Conservation (phyloP, 1,140 invertebrate genomes). For the Drosophila dunni region DNA sequence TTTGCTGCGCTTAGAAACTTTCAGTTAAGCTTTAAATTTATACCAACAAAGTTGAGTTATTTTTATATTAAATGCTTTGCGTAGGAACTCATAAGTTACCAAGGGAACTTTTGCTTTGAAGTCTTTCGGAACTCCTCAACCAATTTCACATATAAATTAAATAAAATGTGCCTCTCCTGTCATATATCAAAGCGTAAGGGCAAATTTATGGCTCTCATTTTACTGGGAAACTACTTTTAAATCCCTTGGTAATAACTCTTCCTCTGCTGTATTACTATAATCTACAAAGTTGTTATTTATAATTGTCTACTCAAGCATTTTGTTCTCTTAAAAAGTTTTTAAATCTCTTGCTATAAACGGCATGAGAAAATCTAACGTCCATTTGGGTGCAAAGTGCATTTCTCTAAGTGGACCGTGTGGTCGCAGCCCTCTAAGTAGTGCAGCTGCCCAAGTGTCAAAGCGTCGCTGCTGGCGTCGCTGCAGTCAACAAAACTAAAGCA, state of each 20-base stretch:
- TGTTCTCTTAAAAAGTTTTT: background rate
- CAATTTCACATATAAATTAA: too few relatives aligned
- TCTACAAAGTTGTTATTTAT: background rate
- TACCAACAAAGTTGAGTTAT: background rate
- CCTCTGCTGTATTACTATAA: too few relatives aligned
- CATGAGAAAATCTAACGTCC: constrained; percentile 34
- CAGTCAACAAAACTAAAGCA: constrained; percentile 47
- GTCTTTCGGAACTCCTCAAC: too few relatives aligned
- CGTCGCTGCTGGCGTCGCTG: constrained; percentile 30
- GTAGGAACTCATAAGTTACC: background rate
- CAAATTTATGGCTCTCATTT: too few relatives aligned
- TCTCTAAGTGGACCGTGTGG: constrained; percentile 59
- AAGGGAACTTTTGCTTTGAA: too few relatives aligned
- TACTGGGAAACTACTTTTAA: too few relatives aligned
- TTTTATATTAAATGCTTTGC: background rate
- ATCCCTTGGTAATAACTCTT: too few relatives aligned
- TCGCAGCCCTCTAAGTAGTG: constrained; percentile 58
- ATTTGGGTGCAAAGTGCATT: constrained; percentile 59
- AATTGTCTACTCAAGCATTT: background rate
- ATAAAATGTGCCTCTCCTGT: too few relatives aligned
- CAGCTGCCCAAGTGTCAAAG: constrained; percentile 74
- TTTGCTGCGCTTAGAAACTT: background rate
- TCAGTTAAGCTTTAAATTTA: background rate
- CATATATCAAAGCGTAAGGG: too few relatives aligned
- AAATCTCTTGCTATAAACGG: constrained; percentile 24